Base-by-base conservation (phyloP, 2,888 invertebrate species). In the Portevinia maculata region DNA sequence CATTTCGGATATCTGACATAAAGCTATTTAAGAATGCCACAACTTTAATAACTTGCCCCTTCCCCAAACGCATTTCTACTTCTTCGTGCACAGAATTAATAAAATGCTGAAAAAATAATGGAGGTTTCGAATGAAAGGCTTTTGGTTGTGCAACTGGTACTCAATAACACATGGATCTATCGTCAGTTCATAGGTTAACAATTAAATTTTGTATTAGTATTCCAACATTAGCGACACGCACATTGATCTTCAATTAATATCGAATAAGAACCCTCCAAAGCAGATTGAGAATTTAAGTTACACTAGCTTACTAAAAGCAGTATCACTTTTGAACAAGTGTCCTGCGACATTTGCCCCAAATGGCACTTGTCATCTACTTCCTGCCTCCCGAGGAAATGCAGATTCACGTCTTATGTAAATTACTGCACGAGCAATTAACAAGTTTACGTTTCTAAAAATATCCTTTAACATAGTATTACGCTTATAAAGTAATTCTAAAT, bases 401-500 rank as follows among this genome's bases (percentile, higher is more conserved):
- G 1, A 13, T 41, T 6, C n/a, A 24, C 24, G 13, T 9, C 15
- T 7, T 4, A n/a, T 1, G n/a, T 52, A 30, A 52, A 55, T 67
- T 34, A 55, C 53, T 24, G 24, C 24, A 24, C 24, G 34, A 28
- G 24, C 48, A 55, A 46, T 67, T 55, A 30, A 48, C 37, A 24
- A 28, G 48, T 28, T 59, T 57, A 3, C 13, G 46, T 13, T 59
- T 37, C 59, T 39, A 50, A 59, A 70, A 50, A 50, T 69, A 57
- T 15, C 34, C 15, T 19, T 34, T 8, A 9, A 28, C 17, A 37
- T 28, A 46, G 11, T 64, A 41, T 65, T 65, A 5, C 9, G 17
- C 50, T 30, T 30, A 62, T 62, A 34, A 37, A 62, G 62, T 19
- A 46, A 55, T 73, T 73, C 34, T 28, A 15, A n/a, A 17, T 39